A percentile compares a stretch with the other conserved stretches of the same genome.
These are phyloP conservation scores for Otocyon megalotis DNA, from an alignment of 2,113 vertebrate genomes.

Conservation along the genomic window DNA sequence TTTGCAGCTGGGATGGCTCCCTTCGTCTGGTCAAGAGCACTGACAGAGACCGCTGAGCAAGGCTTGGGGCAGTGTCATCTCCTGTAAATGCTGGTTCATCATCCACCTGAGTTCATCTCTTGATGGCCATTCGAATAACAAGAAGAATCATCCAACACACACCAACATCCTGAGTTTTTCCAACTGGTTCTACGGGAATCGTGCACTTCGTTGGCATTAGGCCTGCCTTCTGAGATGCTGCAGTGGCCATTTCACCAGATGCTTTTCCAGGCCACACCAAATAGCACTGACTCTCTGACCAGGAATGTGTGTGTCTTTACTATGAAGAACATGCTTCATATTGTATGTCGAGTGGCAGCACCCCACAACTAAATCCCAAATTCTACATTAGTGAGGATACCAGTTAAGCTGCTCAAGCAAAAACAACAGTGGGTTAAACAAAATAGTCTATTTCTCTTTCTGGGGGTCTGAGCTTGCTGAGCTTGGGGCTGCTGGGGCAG, in stretches of 20 bases:
- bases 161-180: not conserved
- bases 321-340: not conserved
- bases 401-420: not conserved
- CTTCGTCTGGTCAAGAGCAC: not conserved
- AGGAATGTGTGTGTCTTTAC: not conserved
- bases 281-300: not conserved
- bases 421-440: not conserved
- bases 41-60: not conserved
- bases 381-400: not conserved
- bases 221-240: not conserved
- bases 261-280: not conserved
- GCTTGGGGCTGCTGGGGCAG: fast-evolving
- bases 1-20: not conserved
- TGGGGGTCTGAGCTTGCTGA: not conserved
- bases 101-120: not conserved
- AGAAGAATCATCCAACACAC: not conserved
- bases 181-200: not conserved
- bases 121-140: not conserved
- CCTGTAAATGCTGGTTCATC: not conserved
- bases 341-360: not conserved
- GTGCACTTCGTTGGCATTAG: not conserved
- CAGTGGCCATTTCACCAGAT: not conserved
- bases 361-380: not conserved
- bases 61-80: too few relatives aligned
- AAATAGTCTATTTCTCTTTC: not conserved